These are phyloP conservation scores for Brachionus manjavacas DNA, from an alignment of 1,140 invertebrate species.

Conservation along the genomic window DNA sequence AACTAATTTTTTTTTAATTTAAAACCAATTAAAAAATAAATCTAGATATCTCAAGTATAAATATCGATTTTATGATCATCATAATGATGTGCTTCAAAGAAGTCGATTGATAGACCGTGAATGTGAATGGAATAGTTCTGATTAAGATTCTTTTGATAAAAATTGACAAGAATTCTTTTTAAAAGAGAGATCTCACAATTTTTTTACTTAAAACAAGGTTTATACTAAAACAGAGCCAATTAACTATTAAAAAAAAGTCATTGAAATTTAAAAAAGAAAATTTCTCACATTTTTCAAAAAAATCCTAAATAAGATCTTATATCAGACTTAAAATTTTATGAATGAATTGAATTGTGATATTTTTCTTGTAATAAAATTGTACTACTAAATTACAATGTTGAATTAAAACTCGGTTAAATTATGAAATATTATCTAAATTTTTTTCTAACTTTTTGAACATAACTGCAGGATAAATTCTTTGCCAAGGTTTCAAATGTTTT, in stretches of 20 bases:
- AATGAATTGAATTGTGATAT: too few relatives aligned
- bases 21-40: background rate
- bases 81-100: background rate
- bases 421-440: background rate
- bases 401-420: background rate
- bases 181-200: background rate
- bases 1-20: background rate
- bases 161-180: background rate
- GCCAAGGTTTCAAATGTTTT: background rate
- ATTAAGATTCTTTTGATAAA: background rate
- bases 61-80: background rate
- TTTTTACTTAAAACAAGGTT: too few relatives aligned
- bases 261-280: too few relatives aligned
- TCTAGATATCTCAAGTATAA: background rate
- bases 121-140: background rate
- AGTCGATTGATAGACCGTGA: background rate
- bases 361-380: background rate
- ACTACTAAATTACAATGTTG: background rate
- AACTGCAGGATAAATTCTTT: background rate
- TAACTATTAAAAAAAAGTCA: too few relatives aligned
- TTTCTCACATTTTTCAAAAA: too few relatives aligned
- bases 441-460: background rate
- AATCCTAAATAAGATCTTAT: too few relatives aligned
- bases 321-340: too few relatives aligned
- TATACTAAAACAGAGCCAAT: too few relatives aligned